Base-by-base conservation (phyloP, 2,113 vertebrate species). In the Illadopsis cleaveri region DNA sequence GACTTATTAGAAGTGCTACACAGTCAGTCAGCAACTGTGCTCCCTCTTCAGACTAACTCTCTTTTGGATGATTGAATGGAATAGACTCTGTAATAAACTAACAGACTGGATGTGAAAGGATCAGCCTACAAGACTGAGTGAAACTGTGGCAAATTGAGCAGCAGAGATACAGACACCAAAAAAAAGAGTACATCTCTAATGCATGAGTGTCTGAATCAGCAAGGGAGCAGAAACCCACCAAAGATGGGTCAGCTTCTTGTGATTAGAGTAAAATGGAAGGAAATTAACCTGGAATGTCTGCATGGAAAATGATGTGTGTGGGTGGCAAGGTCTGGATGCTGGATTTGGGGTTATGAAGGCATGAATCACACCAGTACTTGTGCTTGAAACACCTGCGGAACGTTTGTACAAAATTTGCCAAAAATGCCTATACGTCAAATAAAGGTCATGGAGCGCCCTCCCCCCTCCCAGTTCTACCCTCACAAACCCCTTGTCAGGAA, bases 291-390 rank as follows among this genome's bases (percentile, higher is more conserved):
- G 88, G 79, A 91, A 95, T 58, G 48, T 68, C 70, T 88, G 61
- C 70, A 73, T 93, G 94, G 80, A 62, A 96, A 90, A 95, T 57
- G 30, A 79, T 20, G 51, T n/a, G 58, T 64, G 57, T 79, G 64
- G 86, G 75, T 78, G 83, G 75, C 42, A 89, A 90, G 77, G 86
- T 90, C 54, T 80, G 61, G 88, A 95, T 51, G 61, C 85, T 82
- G 82, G 88, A 94, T 82, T 92, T 93, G 87, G 92, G 70, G 76
- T 93, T 64, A 96, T 84, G 94, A 91, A 96, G 85, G 89, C 69
- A 96, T 93, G 96, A 94, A 96, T 92, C 66, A 90, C 80, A 95
- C 88, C 76, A 91, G 70, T 92, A 91, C 84, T 97, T 97, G 97
- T 97, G 97, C 97, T 97, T 97, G 87, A 92, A 95, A 96, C 93